Conservation (phyloP, 1,140 invertebrate species). For the Orussus abietinus region DNA sequence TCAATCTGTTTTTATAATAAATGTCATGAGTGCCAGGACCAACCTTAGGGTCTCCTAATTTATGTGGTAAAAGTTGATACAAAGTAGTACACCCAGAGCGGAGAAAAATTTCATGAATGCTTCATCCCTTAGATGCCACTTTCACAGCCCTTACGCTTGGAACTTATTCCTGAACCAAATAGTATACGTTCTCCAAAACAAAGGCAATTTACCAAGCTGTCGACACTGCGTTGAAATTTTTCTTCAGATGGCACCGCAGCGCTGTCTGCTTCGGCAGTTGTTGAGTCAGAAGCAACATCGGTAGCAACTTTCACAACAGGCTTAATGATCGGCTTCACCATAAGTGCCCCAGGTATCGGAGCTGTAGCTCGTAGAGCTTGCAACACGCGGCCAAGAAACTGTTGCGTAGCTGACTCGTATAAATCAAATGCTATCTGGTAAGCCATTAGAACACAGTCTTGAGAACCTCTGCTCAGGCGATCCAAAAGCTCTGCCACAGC, state of each 20-base stretch:
- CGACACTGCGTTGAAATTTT: constrained; percentile 46
- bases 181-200: no score
- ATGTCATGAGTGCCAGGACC: no score
- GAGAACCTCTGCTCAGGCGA: constrained; percentile 75
- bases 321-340: constrained; percentile 63
- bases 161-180: no score
- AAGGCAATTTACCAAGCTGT: constrained; percentile 51
- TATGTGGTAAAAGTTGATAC: no score
- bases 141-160: no score
- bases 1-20: no score
- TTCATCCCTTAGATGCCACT: no score
- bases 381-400: constrained; percentile 87
- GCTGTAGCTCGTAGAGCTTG: constrained; percentile 79
- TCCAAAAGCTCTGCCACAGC: constrained; percentile 89
- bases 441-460: constrained; percentile 80
- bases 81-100: no score
- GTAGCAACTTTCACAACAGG: constrained; percentile 51
- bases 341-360: constrained; percentile 73
- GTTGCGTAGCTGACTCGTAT: constrained; percentile 98
- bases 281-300: constrained; percentile 22
- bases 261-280: constrained; percentile 10
- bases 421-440: constrained; percentile 99
- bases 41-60: no score
- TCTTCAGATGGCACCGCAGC: constrained; percentile 43
- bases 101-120: no score